Evolutionary conservation across 2,888 invertebrate species (phyloP), one percentile per base, ranked within the genome.

Genomic region (Phanerotoma sp.): DNA sequence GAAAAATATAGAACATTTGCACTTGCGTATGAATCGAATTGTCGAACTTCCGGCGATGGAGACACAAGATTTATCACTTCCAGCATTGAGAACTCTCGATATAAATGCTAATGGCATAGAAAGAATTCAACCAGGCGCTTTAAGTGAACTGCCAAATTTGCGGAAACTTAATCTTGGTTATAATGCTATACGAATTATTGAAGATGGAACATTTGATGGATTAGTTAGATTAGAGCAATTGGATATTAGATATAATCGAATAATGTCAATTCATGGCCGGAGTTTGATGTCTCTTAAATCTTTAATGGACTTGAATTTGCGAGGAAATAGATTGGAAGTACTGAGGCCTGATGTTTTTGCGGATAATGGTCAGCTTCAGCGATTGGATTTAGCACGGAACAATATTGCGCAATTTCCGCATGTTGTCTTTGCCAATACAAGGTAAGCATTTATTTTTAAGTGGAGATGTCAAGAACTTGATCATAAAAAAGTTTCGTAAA

Each of bases 341-440:
- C 81, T 93, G 37, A 84, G 86, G 56, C 84, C 87, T 13, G 84
- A 86, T 66, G 75, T 87, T 11, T 84, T 93, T 52, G 82, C 84
- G 60, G 86, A 87, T 45, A 86, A 86, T 60, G 74, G 79, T 9
- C 82, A 82, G 33, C 73, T 91, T 47, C 85, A 85, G 55, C 81
- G 81, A 47, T 69, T 92, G 33, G 90, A 92, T 73, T 78, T 93
- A 18, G 91, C 91, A 61, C 83, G 84, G 64, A 93, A 93, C 73
- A 84, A 84, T 71, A 74, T 93, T 38, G 84, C 85, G 35, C 86
- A 83, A 66, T 83, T 91, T 57, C 83, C 83, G 2, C 83, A 85
- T 2, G 82, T 81, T 1, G 81, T 84, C 15, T 83, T 91, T 38
- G 83, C 84, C 21, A 74, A 66, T 51, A 79, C 78, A 15, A 76